Evolutionary conservation across 2,113 vertebrate species (phyloP), one percentile per base, ranked within the genome.

Genomic region (Ursus arctos): DNA sequence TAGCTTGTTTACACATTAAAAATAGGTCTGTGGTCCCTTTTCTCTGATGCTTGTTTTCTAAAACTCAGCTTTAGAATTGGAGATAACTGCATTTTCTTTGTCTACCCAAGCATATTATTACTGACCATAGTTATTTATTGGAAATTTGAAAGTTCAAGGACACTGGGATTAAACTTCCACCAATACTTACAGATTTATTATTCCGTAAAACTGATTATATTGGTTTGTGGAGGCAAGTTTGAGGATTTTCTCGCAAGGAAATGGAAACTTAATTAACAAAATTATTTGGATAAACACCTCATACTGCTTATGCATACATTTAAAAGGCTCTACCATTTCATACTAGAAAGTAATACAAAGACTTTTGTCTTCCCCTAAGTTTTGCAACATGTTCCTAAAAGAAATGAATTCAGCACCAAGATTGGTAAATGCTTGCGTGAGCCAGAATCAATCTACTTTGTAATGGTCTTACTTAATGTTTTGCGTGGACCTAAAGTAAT

Each of bases 61-160:
- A 87, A 95, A 57, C 15, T 31, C 22, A 83, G 8, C n/a, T 90
- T 97, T 81, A 72, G 51, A 85, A 94, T 19, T 65, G 4, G 77
- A 88, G 85, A 65, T 67, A 67, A 67, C 4, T 11, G 67, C 7
- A 24, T 16, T 92, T 53, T 90, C 40, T 49, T 67, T 94, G 22
- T 90, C 47, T 47, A 71, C 15, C 26, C 53, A 83, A 55, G 26
- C 9, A 59, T 92, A 93, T 57, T 55, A 94, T 92, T 47, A 96
- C 51, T 40, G 33, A 61, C 4, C 10, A 36, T 31, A 31, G 51
- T 22, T 81, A 51, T 92, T 95, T 65, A 77, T 28, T 80, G 31
- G 74, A 92, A 98, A 98, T 92, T 94, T 88, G 92, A 76, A 98
- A 98, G 95, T 97, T 98, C 98, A 98, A 98, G 36, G 97, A 97